Evolutionary conservation across 1,140 invertebrate genomes (phyloP), one percentile per base, ranked within the genome.

Genomic region (Zaprionus kolodkinae): DNA sequence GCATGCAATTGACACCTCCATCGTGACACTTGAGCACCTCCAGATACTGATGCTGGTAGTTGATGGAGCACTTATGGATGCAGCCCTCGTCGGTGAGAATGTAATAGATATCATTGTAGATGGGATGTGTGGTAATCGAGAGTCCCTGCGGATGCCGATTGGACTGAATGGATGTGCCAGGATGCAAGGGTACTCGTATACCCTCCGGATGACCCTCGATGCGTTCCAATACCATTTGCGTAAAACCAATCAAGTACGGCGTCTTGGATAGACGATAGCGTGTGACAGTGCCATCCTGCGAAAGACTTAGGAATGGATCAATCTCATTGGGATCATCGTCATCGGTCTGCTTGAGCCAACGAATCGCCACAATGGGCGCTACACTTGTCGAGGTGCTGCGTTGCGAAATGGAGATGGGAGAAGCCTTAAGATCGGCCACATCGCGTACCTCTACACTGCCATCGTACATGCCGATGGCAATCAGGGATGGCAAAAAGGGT

Each of bases 41-140:
- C 30, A 96, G 94, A 67, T 96, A 94, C 74, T 95, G 94, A 75
- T 95, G 94, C 6, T 95, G 87, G 80, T 95, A 94, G 76, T 94
- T 95, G 2, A 93, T 95, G 0, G 96, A 96, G 82, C 96, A 97
- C 60, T 95, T 95, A 91, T 97, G 95, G 15, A 98, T 94, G 75
- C 95, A 96, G 1, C 97, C 97, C 83, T 97, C 96, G 63, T 96
- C 96, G 0, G 97, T 97, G 0, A 96, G 96, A 0, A 98, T 95
- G 13, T 96, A 94, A 91, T 97, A 97, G 27, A 97, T 92, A 65
- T 95, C 94, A 5, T 93, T 93, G 21, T 95, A 92, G 0, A 91
- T 91, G 0, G 95, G 95, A 92, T 97, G 95, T 81, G 95, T 95
- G 50, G 95, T 93, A 9, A 96, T 91, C 38, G 94, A 94, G 65